Base-by-base conservation (phyloP, 2,113 vertebrate genomes). In the Hippoglossus stenolepis region DNA sequence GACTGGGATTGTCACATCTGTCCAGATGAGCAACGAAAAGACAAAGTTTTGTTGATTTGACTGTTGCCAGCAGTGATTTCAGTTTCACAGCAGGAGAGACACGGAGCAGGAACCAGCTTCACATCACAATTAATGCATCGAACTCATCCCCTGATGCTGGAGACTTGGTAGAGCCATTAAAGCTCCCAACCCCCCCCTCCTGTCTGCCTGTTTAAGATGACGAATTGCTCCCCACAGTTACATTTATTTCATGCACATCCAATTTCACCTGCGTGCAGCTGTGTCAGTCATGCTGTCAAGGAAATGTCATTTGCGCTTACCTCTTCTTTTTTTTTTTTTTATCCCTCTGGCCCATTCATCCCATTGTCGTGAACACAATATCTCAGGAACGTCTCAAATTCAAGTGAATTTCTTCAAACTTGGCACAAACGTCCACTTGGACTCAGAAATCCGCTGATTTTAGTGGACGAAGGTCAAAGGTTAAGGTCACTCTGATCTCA, bases 71-170 rank as follows among this genome's bases (percentile, higher is more conserved):
- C 61, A 26, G 59, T 70, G 64, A 68, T 83, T 40, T 45, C 1
- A 3, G 26, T 59, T 54, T 54, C 77, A 6, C 69, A 61, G 81
- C 31, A n/a, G 61, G 68, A 66, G 45, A 54, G 24, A 26, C 14
- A 61, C 64, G 28, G 72, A 5, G 18, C 65, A 77, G 67, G 61
- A 84, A 85, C 75, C 73, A 80, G 24, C 76, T 84, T 57, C 79
- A 84, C 72, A 4, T 65, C 43, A 4, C 75, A 86, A 76, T 86
- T 85, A 86, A 82, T 53, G 64, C 70, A 6, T 84, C 64, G 73
- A 84, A 70, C 78, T 63, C 61, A 65, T 24, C 51, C 20, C 77
- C 57, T 70, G 71, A 58, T 49, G 65, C 38, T 56, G 6, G 38
- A 73, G 49, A 49, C 64, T 51, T 71, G 49, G 51, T 66, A 78